Evolutionary conservation across 2,888 invertebrate genomes (phyloP).

Genomic region (Noctua janthe): DNA sequence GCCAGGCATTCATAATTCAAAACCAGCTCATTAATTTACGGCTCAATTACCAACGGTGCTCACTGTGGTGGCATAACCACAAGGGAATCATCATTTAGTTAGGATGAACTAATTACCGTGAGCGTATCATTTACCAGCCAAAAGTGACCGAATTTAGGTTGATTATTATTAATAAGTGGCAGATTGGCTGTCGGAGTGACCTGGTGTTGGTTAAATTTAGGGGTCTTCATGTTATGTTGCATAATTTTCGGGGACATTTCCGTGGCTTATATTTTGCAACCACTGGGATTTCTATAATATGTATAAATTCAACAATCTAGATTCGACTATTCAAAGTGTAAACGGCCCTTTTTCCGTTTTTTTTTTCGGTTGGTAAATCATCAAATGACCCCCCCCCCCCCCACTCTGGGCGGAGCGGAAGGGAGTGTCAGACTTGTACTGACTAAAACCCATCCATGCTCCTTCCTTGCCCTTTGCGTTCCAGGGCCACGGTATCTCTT

Average conservation of each 20-base stretch:
- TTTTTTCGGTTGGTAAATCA: too few relatives aligned
- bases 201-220: not conserved
- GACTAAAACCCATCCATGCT: too few relatives aligned
- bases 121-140: conserved; percentile 22
- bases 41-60: conserved; percentile 24
- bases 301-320: not conserved
- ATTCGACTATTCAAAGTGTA: too few relatives aligned
- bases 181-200: conserved; percentile 19
- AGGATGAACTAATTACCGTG: conserved; percentile 25
- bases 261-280: not conserved
- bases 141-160: conserved; percentile 17
- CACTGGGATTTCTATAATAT: not conserved
- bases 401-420: too few relatives aligned
- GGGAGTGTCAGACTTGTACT: too few relatives aligned
- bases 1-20: not conserved
- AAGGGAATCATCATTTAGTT: conserved; percentile 47
- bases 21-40: conserved; percentile 35
- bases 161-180: conserved; percentile 34
- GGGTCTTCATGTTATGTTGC: accelerated
- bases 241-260: not conserved
- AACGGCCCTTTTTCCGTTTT: too few relatives aligned
- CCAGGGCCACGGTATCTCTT: too few relatives aligned
- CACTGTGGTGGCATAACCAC: conserved; percentile 25
- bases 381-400: too few relatives aligned
- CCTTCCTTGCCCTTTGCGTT: too few relatives aligned